These are phyloP conservation scores for Apamea anceps DNA, from an alignment of 2,888 invertebrate genomes.

Conservation along the genomic window DNA sequence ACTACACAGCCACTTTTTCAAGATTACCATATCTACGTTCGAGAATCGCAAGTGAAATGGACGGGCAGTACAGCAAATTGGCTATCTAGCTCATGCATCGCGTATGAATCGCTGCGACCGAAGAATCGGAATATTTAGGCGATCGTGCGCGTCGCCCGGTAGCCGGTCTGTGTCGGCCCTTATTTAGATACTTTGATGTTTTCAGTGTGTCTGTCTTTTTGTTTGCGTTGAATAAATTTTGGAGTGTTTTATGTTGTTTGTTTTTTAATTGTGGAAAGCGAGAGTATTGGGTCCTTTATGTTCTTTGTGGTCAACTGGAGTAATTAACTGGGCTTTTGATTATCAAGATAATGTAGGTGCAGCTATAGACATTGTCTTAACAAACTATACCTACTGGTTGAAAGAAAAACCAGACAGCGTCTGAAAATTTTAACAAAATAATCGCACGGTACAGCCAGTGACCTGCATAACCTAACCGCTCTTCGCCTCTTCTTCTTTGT, in stretches of 20 bases:
- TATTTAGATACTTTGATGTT: constrained; percentile 78
- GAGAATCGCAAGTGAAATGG: constrained; percentile 77
- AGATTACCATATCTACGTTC: constrained; percentile 86
- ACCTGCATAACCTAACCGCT: too few relatives aligned
- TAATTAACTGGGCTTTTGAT: not conserved
- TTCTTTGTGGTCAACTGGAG: not conserved
- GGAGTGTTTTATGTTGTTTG: constrained; percentile 49
- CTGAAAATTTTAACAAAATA: too few relatives aligned
- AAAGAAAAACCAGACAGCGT: not conserved
- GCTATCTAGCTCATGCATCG: constrained; percentile 86
- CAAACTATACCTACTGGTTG: not conserved
- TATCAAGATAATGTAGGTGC: not conserved
- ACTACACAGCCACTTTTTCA: constrained; percentile 75
- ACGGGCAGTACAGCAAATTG: constrained; percentile 79
- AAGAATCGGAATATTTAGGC: constrained; percentile 80
- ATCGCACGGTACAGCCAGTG: too few relatives aligned
- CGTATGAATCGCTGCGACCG: constrained; percentile 75
- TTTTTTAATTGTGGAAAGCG: constrained; percentile 54
- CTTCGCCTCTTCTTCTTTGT: too few relatives aligned
- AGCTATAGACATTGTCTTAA: not conserved
- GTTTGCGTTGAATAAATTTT: constrained; percentile 58
- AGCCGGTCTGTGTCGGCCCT: constrained; percentile 76
- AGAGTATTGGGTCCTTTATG: constrained; percentile 27
- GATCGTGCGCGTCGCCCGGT: constrained; percentile 78
- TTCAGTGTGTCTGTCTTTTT: constrained; percentile 51